Conservation (phyloP, 2,797 vertebrate genomes). For the Spea hammondii region DNA sequence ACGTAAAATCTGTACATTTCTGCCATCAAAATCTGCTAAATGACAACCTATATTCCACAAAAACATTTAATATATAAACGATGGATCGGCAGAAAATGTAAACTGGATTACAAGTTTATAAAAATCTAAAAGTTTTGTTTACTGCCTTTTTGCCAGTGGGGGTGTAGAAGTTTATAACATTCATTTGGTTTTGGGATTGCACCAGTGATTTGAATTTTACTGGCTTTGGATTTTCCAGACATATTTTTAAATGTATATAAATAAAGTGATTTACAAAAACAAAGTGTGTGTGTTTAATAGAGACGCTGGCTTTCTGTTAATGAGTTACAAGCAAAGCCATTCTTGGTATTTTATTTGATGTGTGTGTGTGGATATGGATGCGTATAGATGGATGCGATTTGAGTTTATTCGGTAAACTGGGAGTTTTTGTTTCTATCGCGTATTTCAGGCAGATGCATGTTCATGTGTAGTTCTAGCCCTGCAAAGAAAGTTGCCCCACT, state of each 20-base stretch:
- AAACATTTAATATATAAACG: conserved; percentile 20
- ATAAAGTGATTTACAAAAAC: conserved; percentile 53
- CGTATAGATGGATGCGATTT: no score
- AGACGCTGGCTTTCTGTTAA: no score
- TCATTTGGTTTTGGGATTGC: conserved; percentile 52
- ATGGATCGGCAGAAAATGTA: conserved; percentile 26
- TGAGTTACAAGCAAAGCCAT: no score
- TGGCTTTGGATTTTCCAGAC: conserved; percentile 52
- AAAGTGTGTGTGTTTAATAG: background rate
- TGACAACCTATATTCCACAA: conserved; percentile 17
- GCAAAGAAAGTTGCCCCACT: no score
- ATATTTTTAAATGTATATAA: conserved; percentile 55
- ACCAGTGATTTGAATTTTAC: conserved; percentile 53
- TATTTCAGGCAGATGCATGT: no score
- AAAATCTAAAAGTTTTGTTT: conserved; percentile 34
- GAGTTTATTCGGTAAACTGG: no score
- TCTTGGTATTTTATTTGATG: background rate
- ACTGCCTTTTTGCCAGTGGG: conserved; percentile 46
- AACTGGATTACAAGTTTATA: conserved; percentile 34
- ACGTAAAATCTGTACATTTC: conserved; percentile 12
- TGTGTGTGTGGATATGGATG: background rate
- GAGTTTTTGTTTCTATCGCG: no score
- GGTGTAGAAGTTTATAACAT: conserved; percentile 49
- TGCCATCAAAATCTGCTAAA: conserved; percentile 17
- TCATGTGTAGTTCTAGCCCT: no score